Percentiles rank a stretch among this genome's conserved stretches.
Evolutionary conservation across 1,140 invertebrate species (phyloP).

Genomic region (Hyles euphorbiae): DNA sequence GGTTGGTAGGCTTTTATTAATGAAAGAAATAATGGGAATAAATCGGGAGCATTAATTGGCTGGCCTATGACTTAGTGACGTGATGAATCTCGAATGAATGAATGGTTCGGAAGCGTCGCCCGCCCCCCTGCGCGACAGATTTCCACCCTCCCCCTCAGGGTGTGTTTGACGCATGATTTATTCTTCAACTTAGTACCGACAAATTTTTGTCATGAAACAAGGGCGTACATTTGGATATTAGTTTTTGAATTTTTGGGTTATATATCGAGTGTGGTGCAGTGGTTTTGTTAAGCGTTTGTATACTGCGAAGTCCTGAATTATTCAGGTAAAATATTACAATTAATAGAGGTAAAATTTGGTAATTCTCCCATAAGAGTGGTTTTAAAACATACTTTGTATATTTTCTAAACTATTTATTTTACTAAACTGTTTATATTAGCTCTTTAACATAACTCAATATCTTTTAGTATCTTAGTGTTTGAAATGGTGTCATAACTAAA

Average conservation of each 20-base stretch:
- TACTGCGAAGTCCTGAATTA: too few relatives aligned
- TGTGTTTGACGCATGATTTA: slow-evolving; percentile 52
- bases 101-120: slow-evolving; percentile 30
- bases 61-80: slow-evolving; percentile 32
- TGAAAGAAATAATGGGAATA: slow-evolving; percentile 30
- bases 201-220: not conserved
- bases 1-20: slow-evolving; percentile 13
- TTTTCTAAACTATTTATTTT: too few relatives aligned
- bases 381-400: too few relatives aligned
- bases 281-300: not conserved
- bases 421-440: too few relatives aligned
- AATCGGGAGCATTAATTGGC: slow-evolving; percentile 38
- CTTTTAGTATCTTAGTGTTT: too few relatives aligned
- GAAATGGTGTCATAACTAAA: too few relatives aligned
- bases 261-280: not conserved
- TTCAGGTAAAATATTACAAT: too few relatives aligned
- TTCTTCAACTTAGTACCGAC: slow-evolving; percentile 12
- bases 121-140: slow-evolving; percentile 30
- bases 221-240: too few relatives aligned
- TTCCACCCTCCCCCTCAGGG: slow-evolving; percentile 31
- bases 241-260: too few relatives aligned
- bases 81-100: slow-evolving; percentile 45
- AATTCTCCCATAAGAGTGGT: too few relatives aligned
- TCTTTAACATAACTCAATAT: too few relatives aligned
- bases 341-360: too few relatives aligned